phyloP scores from a whole-genome alignment of 2,888 invertebrate genomes.

The Tachina grossa region DNA sequence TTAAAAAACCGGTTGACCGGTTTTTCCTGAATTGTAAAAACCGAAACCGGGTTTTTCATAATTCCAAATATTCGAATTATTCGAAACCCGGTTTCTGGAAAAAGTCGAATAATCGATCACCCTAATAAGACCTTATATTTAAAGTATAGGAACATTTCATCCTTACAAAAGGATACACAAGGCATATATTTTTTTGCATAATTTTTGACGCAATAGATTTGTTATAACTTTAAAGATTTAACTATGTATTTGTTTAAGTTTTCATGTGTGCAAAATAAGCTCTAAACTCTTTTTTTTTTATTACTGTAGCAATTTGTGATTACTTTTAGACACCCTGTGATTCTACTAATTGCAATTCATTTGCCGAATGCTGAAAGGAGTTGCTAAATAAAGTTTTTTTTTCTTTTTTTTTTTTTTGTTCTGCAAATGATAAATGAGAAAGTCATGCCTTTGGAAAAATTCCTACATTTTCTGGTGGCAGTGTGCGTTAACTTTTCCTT shows the following conservation, averaged over 20 bases:
- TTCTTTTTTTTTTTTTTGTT: slow-evolving; percentile 8
- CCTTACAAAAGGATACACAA: too few species aligned
- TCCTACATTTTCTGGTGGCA: slow-evolving; percentile 24
- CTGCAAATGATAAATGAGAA: slow-evolving; percentile 49
- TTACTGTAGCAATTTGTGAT: slow-evolving; percentile 33
- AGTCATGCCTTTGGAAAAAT: slow-evolving; percentile 55
- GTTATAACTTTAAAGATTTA: background rate
- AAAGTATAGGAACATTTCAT: too few species aligned
- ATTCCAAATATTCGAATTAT: too few species aligned
- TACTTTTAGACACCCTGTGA: slow-evolving; percentile 37
- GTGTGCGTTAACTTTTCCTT: slow-evolving; percentile 51
- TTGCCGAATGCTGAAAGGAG: slow-evolving; percentile 33
- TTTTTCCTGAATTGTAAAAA: too few species aligned
- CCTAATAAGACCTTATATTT: too few species aligned
- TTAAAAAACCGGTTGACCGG: too few species aligned
- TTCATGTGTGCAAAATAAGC: slow-evolving; percentile 3
- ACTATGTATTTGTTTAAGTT: background rate
- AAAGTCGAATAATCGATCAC: too few species aligned
- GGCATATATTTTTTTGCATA: too few species aligned
- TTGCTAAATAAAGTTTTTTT: slow-evolving; percentile 12
- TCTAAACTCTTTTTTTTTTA: slow-evolving; percentile 28
- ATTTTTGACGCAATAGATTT: background rate
- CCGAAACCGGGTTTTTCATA: too few species aligned
- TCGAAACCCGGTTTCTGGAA: too few species aligned
- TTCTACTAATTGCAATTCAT: slow-evolving; percentile 40